A percentile compares a stretch with the other conserved stretches of the same genome.
Evolutionary conservation across 1,140 invertebrate species (phyloP).

Genomic region (Asobara japonica): DNA sequence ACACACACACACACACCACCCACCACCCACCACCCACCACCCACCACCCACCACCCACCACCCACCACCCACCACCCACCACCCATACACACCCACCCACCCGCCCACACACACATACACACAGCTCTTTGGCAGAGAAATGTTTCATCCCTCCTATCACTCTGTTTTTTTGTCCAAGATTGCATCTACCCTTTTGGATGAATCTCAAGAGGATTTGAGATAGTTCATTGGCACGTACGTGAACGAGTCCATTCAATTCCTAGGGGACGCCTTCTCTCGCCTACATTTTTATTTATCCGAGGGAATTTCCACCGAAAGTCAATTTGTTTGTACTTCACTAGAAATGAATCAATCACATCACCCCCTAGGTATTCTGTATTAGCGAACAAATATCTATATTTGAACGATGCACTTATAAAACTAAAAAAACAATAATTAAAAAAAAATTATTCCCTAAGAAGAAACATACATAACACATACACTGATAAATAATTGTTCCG

Average conservation of each 20-base stretch:
- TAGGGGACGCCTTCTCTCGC: neutral
- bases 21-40: too few relatives aligned
- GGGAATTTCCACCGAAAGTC: neutral
- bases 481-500: too few relatives aligned
- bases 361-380: neutral
- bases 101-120: too few relatives aligned
- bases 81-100: too few relatives aligned
- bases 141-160: neutral
- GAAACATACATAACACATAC: too few relatives aligned
- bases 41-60: too few relatives aligned
- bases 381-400: neutral
- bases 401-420: too few relatives aligned
- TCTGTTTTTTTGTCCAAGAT: neutral
- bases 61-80: too few relatives aligned
- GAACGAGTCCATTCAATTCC: slow-evolving; percentile 2
- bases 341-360: neutral
- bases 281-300: neutral
- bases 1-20: too few relatives aligned
- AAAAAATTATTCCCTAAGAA: too few relatives aligned
- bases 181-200: neutral
- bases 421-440: too few relatives aligned
- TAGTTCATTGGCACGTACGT: slow-evolving; percentile 10
- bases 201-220: neutral
- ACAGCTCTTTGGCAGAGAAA: neutral
- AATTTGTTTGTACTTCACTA: slow-evolving; percentile 4